A percentile compares a stretch with the other conserved stretches of the same genome.
These are phyloP conservation scores for Danaus plexippus DNA, from an alignment of 1,140 invertebrate genomes.

Conservation along the genomic window DNA sequence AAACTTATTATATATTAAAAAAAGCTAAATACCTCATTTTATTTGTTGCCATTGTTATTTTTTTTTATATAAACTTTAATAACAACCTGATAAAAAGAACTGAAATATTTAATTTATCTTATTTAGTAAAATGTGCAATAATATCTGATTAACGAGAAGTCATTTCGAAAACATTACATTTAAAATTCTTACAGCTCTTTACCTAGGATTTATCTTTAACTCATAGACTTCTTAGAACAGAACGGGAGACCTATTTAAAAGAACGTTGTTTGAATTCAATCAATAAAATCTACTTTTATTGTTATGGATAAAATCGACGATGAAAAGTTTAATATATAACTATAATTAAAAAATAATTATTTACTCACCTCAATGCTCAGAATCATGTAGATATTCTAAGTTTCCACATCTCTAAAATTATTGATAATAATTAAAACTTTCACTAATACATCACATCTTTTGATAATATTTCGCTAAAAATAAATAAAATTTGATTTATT, in stretches of 20 bases:
- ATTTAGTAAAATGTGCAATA: too few relatives aligned
- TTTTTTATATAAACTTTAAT: too few relatives aligned
- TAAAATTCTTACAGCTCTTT: conserved; percentile 3
- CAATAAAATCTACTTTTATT: conserved; percentile 1
- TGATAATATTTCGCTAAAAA: conserved; percentile 1
- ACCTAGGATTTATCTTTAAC: too few relatives aligned
- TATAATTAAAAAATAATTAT: conserved; percentile 1
- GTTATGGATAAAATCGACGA: not conserved
- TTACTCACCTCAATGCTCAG: conserved; percentile 46
- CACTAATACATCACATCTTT: conserved; percentile 43
- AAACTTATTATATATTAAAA: too few relatives aligned
- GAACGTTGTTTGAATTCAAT: conserved; percentile 3
- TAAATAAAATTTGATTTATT: too few relatives aligned
- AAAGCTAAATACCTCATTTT: too few relatives aligned
- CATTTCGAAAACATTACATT: not conserved
- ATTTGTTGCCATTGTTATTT: too few relatives aligned
- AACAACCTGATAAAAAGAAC: too few relatives aligned
- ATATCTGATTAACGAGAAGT: too few relatives aligned
- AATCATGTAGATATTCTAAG: conserved; percentile 52
- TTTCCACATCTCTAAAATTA: conserved; percentile 54
- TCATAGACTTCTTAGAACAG: conserved; percentile 5
- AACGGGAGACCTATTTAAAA: conserved; percentile 7
- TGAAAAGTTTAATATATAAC: conserved; percentile 1
- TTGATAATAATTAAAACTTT: conserved; percentile 51
- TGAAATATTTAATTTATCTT: too few relatives aligned